Evolutionary conservation across 2,113 vertebrate species (phyloP).

Genomic region (Gavia stellata): DNA sequence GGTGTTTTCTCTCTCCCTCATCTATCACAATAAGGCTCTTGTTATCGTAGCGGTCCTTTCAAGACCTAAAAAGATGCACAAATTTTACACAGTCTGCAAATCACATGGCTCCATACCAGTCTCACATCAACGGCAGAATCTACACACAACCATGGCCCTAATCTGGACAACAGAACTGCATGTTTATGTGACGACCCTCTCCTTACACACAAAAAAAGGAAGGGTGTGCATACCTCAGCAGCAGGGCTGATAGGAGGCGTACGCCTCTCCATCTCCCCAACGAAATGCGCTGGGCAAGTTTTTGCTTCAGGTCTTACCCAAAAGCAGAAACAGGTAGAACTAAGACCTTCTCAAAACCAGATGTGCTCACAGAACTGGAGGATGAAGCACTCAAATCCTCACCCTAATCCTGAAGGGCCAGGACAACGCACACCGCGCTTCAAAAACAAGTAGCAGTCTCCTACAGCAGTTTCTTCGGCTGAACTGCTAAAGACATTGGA

Average conservation of each 20-base stretch:
- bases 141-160: neutral
- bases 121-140: neutral
- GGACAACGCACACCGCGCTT: neutral
- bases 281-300: neutral
- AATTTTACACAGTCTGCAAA: neutral
- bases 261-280: neutral
- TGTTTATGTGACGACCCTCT: neutral
- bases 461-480: neutral
- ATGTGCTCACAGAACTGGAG: neutral
- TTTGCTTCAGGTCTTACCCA: neutral
- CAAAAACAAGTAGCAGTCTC: neutral
- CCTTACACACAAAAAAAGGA: neutral
- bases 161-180: neutral
- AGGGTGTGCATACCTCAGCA: too few relatives aligned
- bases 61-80: neutral
- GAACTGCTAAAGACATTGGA: neutral
- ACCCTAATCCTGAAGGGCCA: neutral
- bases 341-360: neutral
- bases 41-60: neutral
- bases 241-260: neutral
- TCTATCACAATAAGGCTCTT: neutral
- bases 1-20: neutral
- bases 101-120: neutral
- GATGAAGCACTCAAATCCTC: neutral
- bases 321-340: neutral